Percentiles rank a stretch among this genome's conserved stretches.
Conservation (phyloP, 2,113 vertebrate genomes). For the Chiloscyllium plagiosum region DNA sequence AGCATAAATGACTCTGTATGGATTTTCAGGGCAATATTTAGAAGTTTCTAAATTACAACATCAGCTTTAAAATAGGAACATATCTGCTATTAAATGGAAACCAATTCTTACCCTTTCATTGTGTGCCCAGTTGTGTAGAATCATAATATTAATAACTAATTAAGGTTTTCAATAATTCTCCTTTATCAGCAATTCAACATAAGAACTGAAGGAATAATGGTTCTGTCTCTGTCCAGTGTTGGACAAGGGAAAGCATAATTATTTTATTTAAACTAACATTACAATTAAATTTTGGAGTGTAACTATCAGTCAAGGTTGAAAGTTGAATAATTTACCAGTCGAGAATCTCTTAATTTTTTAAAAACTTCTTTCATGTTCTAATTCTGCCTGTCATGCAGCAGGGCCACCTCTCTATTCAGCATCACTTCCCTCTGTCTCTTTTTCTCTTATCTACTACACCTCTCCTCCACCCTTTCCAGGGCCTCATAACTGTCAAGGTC, state of each 20-base stretch:
- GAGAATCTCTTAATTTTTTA: background rate
- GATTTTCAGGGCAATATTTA: background rate
- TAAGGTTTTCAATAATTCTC: background rate
- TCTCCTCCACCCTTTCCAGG: background rate
- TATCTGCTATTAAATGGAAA: background rate
- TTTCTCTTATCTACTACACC: background rate
- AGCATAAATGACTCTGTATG: too few species aligned
- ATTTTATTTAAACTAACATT: background rate
- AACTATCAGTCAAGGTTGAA: background rate
- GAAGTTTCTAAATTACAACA: background rate
- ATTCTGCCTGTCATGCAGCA: background rate
- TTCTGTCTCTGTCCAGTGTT: background rate
- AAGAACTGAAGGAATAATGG: background rate
- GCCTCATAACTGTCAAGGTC: background rate
- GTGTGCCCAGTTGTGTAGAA: background rate
- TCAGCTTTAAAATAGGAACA: background rate
- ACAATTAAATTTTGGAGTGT: background rate
- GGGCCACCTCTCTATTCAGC: too few species aligned
- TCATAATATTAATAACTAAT: background rate
- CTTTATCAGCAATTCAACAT: too few species aligned
- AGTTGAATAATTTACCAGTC: background rate
- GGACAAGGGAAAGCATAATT: background rate
- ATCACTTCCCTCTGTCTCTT: too few species aligned
- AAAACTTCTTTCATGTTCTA: background rate
- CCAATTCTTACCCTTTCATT: background rate